Evolutionary conservation across 2,888 invertebrate genomes (phyloP), one percentile per base, ranked within the genome.

Genomic region (Hydrotaea diabolus): DNA sequence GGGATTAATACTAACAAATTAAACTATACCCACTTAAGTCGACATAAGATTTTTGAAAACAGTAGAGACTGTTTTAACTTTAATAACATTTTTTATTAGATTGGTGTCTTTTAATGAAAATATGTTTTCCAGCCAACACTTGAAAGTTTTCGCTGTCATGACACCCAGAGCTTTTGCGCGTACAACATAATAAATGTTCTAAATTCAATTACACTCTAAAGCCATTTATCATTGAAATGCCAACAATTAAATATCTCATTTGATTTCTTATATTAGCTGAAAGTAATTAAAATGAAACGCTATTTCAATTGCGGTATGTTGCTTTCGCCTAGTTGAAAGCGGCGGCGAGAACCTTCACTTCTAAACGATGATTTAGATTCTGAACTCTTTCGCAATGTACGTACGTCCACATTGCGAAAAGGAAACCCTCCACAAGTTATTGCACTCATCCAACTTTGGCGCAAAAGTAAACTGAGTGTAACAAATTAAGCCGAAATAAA

Each of bases 261-360:
- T 46, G 21, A 69, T 69, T 69, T 69, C 43, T 11, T 46, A 23
- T 23, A 69, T 69, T 69, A 69, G 46, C 23, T 23, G 46, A 69
- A 69, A 39, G 69, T 69, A 69, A 69, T 69, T 69, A 69, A 69
- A 69, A 46, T 69, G 69, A 46, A 69, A 46, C 4, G 69, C 69
- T 69, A 46, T 69, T 39, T 62, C 19, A 11, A 46, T 23, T 43
- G 69, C 19, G 69, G 46, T 46, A 39, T 69, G 46, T 69, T 62
- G 62, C 39, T 11, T 39, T 9, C 11, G 39, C 39, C n/a, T n/a
- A n/a, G n/a, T n/a, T 31, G 31, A 31, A 31, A 39, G 39, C 39
- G 36, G 7, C 31, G 26, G 26, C n/a, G 7, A 15, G n/a, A 31
- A n/a, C 62, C n/a, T 62, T 62, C n/a, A 31, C 31, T 62, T 26